Evolutionary conservation across 2,888 invertebrate genomes (phyloP).

Genomic region (Amorpha juglandis): DNA sequence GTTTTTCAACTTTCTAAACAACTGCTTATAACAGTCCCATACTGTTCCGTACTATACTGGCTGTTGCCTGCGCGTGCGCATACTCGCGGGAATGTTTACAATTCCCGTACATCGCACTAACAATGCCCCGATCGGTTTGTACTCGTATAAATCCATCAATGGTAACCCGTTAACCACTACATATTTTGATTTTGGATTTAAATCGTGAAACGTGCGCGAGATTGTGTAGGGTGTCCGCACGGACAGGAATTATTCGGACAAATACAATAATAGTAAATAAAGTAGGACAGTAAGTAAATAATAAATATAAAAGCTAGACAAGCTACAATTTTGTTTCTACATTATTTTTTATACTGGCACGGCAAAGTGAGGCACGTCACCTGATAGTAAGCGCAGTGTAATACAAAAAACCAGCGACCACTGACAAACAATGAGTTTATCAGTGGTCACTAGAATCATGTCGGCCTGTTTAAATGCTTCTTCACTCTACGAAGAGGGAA

Average conservation of each 20-base stretch:
- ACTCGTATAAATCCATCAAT: conserved; percentile 74
- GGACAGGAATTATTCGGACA: conserved; percentile 3
- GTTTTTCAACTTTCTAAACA: no score
- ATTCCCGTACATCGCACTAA: conserved; percentile 27
- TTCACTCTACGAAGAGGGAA: no score
- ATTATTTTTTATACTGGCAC: no score
- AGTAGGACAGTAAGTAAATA: no score
- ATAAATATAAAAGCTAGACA: no score
- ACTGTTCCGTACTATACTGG: neutral
- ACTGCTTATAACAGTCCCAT: neutral
- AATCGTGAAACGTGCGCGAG: conserved; percentile 71
- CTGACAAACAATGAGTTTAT: no score
- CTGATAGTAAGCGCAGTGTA: no score
- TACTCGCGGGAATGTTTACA: conserved; percentile 29
- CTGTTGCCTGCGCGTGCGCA: conserved; percentile 24
- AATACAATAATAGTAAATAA: neutral
- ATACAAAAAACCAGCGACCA: no score
- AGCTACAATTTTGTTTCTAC: no score
- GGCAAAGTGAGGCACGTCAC: no score
- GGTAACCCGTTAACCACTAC: conserved; percentile 69
- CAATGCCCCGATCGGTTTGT: conserved; percentile 56
- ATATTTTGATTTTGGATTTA: conserved; percentile 74
- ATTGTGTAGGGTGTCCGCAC: conserved; percentile 48
- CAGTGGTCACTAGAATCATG: no score
- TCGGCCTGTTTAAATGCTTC: no score